These are phyloP conservation scores for Athalia rosae DNA, from an alignment of 2,888 invertebrate species.

Conservation along the genomic window DNA sequence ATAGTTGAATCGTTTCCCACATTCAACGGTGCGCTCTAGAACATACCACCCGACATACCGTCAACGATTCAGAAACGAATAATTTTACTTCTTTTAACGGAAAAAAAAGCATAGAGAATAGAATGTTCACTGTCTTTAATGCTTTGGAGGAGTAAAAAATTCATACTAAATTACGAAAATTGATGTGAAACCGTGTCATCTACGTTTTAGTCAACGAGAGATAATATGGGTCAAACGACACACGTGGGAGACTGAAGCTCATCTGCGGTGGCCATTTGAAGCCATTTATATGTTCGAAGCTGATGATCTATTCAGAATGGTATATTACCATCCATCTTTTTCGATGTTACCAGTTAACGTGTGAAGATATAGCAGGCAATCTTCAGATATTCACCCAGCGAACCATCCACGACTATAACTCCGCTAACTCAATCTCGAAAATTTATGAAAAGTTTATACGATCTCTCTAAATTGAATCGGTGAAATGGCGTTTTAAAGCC, in stretches of 20 bases:
- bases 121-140: too few species aligned
- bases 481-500: conserved; percentile 10
- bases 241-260: neutral
- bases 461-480: conserved; percentile 14
- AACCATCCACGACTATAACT: conserved; percentile 12
- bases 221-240: neutral
- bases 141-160: too few species aligned
- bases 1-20: too few species aligned
- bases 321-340: conserved; percentile 14
- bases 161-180: too few species aligned
- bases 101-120: too few species aligned
- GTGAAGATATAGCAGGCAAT: neutral
- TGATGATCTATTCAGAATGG: conserved; percentile 15
- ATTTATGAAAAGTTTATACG: conserved; percentile 17
- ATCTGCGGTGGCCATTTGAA: neutral
- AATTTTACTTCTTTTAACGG: too few species aligned
- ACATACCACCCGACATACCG: too few species aligned
- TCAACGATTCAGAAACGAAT: too few species aligned
- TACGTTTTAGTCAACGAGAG: neutral
- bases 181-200: too few species aligned
- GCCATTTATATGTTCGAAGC: conserved; percentile 9
- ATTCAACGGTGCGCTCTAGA: too few species aligned
- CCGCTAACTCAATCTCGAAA: conserved; percentile 17
- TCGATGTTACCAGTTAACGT: conserved; percentile 8
- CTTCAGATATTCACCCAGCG: conserved; percentile 11